Evolutionary conservation across 1,140 invertebrate genomes (phyloP), one percentile per base, ranked within the genome.

Genomic region (Cotesia glomerata): DNA sequence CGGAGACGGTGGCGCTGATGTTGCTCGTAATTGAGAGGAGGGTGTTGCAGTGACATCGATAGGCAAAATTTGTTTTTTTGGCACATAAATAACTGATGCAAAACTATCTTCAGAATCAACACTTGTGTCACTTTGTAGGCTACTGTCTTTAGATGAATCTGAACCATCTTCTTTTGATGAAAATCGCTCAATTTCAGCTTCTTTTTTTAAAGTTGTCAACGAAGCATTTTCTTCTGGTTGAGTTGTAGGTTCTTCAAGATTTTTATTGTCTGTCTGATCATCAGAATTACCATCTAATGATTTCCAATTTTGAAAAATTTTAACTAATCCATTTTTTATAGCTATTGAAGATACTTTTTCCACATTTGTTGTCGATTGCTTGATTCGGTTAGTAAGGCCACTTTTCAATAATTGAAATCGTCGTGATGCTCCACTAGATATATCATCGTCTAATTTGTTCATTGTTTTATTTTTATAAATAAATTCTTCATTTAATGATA

Each of bases 31-130:
- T 11, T 83, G 82, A 34, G 77, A 78, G 2, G 77, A 52, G n/a
- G 72, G 70, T 5, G 74, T 73, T 5, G 76, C 74, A 7, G 76
- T 71, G 5, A 74, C 68, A 39, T 83, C 81, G n/a, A 80, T 75
- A 9, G 71, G 72, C 9, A 72, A 74, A 56, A 71, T 49, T 45
- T 73, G 78, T 73, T 88, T 88, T 80, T 93, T 93, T 54, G 95
- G 95, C 75, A 96, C 92, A 80, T 93, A 96, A 79, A 97, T 97
- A 7, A 97, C 95, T 61, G 95, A 96, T 39, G 94, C 94, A 81
- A 96, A 95, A 85, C 94, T 95, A 77, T 97, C 95, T 85, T 97
- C 95, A 1, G 94, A 96, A 83, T 97, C 95, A 2, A 97, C 93
- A 85, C 95, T 96, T 0, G 95, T 97, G 78, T 97, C 95, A 84